Evolutionary conservation across 2,113 vertebrate species (phyloP).

Genomic region (Copsychus sechellarum): DNA sequence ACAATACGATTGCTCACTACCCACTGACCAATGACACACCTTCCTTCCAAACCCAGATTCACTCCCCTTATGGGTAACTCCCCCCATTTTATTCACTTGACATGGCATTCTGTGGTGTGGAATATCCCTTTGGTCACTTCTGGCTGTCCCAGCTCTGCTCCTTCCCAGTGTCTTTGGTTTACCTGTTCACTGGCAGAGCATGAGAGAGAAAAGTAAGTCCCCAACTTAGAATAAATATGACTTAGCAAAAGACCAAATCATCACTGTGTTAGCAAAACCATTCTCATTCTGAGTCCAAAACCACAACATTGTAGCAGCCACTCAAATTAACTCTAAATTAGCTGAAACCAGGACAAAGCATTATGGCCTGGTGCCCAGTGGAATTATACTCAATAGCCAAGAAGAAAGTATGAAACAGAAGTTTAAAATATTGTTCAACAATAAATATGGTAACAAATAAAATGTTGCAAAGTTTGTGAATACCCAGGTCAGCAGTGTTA

Average conservation of each 20-base stretch:
- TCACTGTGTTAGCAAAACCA: neutral
- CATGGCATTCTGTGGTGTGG: neutral
- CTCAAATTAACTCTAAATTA: neutral
- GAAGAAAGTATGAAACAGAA: neutral
- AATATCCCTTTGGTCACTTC: neutral
- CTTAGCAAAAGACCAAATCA: neutral
- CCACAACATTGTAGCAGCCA: neutral
- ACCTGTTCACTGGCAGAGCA: neutral
- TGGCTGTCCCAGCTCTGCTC: neutral
- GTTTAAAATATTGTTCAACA: neutral
- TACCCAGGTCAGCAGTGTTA: neutral
- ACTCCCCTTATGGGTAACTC: fast-evolving
- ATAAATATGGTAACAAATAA: neutral
- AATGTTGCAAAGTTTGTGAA: neutral
- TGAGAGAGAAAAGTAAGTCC: neutral
- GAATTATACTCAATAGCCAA: neutral
- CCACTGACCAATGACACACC: neutral
- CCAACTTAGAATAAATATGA: neutral
- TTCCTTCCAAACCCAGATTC: neutral
- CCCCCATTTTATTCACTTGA: neutral
- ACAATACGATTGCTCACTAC: neutral
- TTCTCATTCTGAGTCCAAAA: neutral
- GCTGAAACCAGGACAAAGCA: neutral
- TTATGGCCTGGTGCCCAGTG: neutral
- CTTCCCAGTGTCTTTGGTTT: neutral